These are phyloP conservation scores for Hydroisotoma schaefferi DNA, from an alignment of 2,888 invertebrate species.

Conservation along the genomic window DNA sequence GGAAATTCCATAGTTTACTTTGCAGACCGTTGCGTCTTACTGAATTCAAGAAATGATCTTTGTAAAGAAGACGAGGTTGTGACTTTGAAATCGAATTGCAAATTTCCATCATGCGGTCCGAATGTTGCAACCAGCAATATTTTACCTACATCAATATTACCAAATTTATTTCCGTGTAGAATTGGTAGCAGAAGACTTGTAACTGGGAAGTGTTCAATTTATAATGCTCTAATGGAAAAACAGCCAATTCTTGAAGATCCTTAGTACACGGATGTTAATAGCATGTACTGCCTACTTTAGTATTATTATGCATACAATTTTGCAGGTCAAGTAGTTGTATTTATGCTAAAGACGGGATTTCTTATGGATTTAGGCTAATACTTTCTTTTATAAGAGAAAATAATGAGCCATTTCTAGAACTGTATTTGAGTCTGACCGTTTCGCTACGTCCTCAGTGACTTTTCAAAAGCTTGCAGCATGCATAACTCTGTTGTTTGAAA, in stretches of 20 bases:
- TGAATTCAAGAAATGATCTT: background rate
- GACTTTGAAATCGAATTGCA: background rate
- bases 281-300: no score
- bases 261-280: no score
- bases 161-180: background rate
- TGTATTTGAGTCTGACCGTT: no score
- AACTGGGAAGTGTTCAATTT: no score
- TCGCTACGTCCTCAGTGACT: no score
- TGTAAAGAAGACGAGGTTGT: background rate
- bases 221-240: no score
- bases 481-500: no score
- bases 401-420: no score
- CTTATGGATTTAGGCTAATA: background rate
- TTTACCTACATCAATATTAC: background rate
- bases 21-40: background rate
- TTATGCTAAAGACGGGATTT: background rate
- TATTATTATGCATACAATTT: background rate
- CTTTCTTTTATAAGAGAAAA: no score
- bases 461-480: no score
- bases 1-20: background rate
- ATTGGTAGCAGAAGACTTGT: background rate
- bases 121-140: background rate
- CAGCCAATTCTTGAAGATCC: no score
- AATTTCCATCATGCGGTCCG: background rate
- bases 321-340: background rate